A percentile compares a stretch with the other conserved stretches of the same genome.
Evolutionary conservation across 2,113 vertebrate genomes (phyloP).

Genomic region (Rousettus leschenaultii): DNA sequence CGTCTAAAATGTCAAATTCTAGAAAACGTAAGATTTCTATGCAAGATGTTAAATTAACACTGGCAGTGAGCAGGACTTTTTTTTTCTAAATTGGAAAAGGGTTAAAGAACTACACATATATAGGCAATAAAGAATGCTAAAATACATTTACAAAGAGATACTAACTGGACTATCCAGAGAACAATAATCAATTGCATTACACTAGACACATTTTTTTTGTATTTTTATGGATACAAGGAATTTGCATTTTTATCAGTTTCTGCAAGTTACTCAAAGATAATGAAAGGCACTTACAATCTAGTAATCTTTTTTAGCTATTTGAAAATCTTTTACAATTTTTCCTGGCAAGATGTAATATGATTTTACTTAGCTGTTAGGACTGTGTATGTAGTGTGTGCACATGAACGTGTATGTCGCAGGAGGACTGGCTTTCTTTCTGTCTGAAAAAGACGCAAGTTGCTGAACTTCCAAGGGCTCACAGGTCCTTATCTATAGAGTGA

Average conservation of each 20-base stretch:
- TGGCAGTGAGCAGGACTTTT: no score
- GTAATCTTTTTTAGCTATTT: not conserved
- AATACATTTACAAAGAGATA: not conserved
- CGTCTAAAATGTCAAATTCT: no score
- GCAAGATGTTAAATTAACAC: no score
- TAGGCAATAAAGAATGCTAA: not conserved
- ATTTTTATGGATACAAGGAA: not conserved
- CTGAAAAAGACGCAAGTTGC: not conserved
- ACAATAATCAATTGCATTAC: not conserved
- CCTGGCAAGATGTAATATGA: not conserved
- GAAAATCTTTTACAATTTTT: not conserved
- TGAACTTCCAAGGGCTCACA: not conserved
- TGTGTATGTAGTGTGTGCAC: not conserved
- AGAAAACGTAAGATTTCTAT: no score
- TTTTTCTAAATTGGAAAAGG: no score
- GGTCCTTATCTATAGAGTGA: not conserved
- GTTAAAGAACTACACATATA: not conserved
- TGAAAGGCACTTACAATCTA: not conserved
- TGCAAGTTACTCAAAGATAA: not conserved
- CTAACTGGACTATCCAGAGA: not conserved
- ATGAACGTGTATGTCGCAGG: not conserved
- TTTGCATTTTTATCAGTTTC: constrained; percentile 14
- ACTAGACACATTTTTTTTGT: not conserved
- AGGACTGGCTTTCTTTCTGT: not conserved
- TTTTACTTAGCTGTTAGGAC: not conserved